Evolutionary conservation across 2,113 vertebrate genomes (phyloP), one percentile per base, ranked within the genome.

Genomic region (Percopsis transmontana): DNA sequence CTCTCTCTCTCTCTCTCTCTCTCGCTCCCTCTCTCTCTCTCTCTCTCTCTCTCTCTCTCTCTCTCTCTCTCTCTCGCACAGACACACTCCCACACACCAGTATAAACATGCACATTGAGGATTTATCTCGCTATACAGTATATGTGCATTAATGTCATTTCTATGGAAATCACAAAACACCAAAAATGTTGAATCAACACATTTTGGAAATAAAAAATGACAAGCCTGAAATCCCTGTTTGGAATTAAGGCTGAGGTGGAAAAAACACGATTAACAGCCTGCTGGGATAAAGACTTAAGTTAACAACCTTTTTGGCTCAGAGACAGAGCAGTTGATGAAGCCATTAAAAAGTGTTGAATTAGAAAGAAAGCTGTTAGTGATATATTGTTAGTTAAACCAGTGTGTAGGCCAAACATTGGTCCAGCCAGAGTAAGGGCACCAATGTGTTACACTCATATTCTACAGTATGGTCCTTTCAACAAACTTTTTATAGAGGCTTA

Each of bases 161-260:
- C 21, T 39, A 54, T 20, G 42, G 63, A 39, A 42, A 48, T 73
- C 56, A 23, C n/a, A 50, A 16, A 48, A 15, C n/a, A 45, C 21
- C 55, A 12, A 53, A 64, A 50, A 62, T 24, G 38, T 47, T 53
- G 12, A 64, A 69, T 59, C 60, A 64, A 27, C 40, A 42, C 33
- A 42, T 68, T 68, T 40, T 48, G 38, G 23, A 41, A 13, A 45
- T 24, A 60, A 57, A 48, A 33, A 23, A 45, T 18, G 12, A 23
- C 64, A n/a, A 10, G 20, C 42, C 40, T 51, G 44, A 39, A 68
- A 68, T 42, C 44, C 45, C 48, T 38, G 10, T 60, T 60, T 68
- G 18, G 60, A 51, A 68, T 60, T 39, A 61, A 18, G 18, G 21
- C 63, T 60, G 21, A 51, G 18, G 20, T 19, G 45, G 15, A 67